Evolutionary conservation across 2,797 vertebrate species (phyloP).

Genomic region (Falco berigora): DNA sequence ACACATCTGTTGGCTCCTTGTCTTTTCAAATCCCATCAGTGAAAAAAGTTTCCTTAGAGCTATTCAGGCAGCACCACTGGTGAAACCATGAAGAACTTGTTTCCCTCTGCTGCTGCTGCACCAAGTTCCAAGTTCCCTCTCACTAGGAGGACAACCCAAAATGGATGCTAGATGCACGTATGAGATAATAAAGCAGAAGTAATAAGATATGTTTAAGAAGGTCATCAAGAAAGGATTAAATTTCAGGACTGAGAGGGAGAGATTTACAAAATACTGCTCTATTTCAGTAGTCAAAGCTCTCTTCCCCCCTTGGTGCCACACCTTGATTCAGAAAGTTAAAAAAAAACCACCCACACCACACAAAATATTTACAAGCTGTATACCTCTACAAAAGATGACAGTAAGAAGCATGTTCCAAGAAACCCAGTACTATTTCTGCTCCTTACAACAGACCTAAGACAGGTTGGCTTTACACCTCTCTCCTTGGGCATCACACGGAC

Average conservation of each 20-base stretch:
- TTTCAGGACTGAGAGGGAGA: neutral
- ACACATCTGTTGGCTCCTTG: neutral
- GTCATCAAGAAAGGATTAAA: neutral
- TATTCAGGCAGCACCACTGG: neutral
- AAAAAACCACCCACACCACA: neutral
- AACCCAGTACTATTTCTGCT: neutral
- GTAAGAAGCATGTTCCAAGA: neutral
- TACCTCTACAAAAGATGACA: neutral
- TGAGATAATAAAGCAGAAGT: neutral
- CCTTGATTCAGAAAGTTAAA: neutral
- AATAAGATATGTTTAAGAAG: neutral
- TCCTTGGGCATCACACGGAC: neutral
- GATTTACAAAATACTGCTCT: neutral
- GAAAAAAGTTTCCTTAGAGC: neutral
- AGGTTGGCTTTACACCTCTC: neutral
- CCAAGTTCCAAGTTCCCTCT: neutral
- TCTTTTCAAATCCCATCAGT: neutral
- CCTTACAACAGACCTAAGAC: neutral
- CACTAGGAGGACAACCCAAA: neutral
- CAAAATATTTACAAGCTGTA: neutral
- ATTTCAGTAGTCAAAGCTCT: neutral
- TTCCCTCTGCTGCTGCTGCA: neutral
- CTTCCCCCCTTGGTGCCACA: neutral
- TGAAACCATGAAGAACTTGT: neutral
- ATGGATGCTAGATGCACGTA: neutral